Percentiles rank a stretch among this genome's conserved stretches.
phyloP scores from a whole-genome alignment of 2,113 vertebrate species.

The Amazona guildingii region DNA sequence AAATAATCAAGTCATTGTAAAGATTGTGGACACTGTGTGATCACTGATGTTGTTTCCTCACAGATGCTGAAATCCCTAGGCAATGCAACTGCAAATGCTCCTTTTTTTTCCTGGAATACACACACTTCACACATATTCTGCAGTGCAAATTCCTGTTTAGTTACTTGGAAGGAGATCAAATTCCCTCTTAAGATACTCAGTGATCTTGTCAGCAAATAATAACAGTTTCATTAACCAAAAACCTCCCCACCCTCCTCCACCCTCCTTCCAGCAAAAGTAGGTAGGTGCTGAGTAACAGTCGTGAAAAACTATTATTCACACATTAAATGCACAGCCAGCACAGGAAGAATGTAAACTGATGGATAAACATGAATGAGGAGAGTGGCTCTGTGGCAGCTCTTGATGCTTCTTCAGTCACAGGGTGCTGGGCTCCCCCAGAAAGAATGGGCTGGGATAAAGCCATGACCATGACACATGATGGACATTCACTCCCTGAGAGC shows the following conservation, averaged over 20 bases:
- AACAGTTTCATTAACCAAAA: not conserved
- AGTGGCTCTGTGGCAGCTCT: not conserved
- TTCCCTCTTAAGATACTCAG: not conserved
- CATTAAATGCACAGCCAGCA: not conserved
- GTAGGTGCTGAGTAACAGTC: not conserved
- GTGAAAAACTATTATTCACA: not conserved
- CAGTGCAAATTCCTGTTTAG: not conserved
- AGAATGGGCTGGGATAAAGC: not conserved
- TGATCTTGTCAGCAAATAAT: conserved; percentile 25
- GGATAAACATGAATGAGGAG: not conserved
- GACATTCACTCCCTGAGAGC: not conserved
- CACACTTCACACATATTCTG: not conserved
- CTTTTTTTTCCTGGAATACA: not conserved
- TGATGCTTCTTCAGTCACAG: not conserved
- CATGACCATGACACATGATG: not conserved
- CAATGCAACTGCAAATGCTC: not conserved
- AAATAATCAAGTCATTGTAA: not conserved
- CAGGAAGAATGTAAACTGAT: not conserved
- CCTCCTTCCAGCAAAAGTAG: not conserved
- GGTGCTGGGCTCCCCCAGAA: not conserved
- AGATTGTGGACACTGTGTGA: not conserved
- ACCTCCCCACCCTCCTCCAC: not conserved
- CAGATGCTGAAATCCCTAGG: conserved; percentile 34
- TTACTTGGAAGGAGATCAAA: conserved; percentile 36
- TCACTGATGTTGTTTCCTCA: not conserved